Evolutionary conservation across 2,888 invertebrate genomes (phyloP).

Genomic region (Conchocele bisecta): DNA sequence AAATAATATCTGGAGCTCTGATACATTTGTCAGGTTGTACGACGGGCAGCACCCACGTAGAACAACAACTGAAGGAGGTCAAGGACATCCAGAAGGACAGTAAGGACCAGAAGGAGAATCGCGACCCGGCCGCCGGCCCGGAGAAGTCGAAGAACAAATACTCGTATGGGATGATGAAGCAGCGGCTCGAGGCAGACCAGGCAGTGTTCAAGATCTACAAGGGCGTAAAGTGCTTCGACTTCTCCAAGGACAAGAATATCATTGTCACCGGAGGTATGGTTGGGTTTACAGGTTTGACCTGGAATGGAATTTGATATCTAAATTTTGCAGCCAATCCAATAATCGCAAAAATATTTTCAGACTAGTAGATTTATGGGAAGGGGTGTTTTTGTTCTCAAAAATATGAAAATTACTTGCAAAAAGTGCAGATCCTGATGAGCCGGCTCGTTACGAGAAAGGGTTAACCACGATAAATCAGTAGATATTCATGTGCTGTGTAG

Average conservation of each 20-base stretch:
- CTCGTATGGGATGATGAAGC: slow-evolving; percentile 69
- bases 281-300: no score
- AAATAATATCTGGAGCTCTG: no score
- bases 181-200: slow-evolving; percentile 79
- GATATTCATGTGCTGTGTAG: no score
- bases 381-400: no score
- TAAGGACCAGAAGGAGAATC: slow-evolving; percentile 54
- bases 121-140: slow-evolving; percentile 49
- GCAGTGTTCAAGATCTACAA: slow-evolving; percentile 82
- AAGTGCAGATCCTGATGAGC: no score
- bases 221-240: slow-evolving; percentile 83
- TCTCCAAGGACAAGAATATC: slow-evolving; percentile 81
- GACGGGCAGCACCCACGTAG: slow-evolving; percentile 81
- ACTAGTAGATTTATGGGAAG: no score
- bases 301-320: no score
- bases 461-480: no score
- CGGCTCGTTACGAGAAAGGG: no score
- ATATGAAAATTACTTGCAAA: no score
- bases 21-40: slow-evolving; percentile 81
- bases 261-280: slow-evolving; percentile 83
- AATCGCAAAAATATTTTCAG: no score
- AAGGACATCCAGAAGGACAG: slow-evolving; percentile 67
- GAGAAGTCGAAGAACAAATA: slow-evolving; percentile 63
- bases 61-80: slow-evolving; percentile 78
- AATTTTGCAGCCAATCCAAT: no score